A percentile compares a stretch with the other conserved stretches of the same genome.
phyloP scores from a whole-genome alignment of 2,888 invertebrate genomes.

The Abscondita cerata region DNA sequence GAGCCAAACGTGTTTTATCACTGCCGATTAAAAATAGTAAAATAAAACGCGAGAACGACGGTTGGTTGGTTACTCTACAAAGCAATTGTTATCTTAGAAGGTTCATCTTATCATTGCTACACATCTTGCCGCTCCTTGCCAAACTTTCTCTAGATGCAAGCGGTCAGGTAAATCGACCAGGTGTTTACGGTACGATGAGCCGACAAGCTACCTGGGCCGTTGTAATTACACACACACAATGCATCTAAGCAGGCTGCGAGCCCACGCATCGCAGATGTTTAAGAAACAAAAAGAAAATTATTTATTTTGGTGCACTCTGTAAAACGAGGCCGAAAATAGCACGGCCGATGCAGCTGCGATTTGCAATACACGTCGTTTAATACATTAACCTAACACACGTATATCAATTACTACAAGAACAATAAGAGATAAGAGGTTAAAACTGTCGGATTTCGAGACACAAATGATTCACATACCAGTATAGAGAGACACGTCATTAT shows the following conservation, averaged over 20 bases:
- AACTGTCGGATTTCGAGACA: constrained; percentile 30
- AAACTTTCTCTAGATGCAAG: constrained; percentile 55
- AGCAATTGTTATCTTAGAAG: constrained; percentile 51
- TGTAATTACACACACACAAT: constrained; percentile 54
- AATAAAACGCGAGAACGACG: constrained; percentile 23
- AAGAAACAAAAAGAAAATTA: constrained; percentile 50
- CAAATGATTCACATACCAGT: constrained; percentile 69
- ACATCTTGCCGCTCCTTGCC: constrained; percentile 52
- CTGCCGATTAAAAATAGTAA: constrained; percentile 9
- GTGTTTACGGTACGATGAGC: constrained; percentile 35
- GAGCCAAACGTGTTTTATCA: constrained; percentile 33
- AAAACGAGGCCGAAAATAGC: constrained; percentile 46
- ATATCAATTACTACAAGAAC: constrained; percentile 12
- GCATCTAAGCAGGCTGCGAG: constrained; percentile 40
- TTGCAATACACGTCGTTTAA: constrained; percentile 19
- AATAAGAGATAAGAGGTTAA: constrained; percentile 42
- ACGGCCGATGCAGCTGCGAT: constrained; percentile 48
- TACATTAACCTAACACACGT: constrained; percentile 18
- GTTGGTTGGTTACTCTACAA: constrained; percentile 45
- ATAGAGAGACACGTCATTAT: constrained; percentile 81
- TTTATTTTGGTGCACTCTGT: constrained; percentile 53
- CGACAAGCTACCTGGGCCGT: constrained; percentile 46
- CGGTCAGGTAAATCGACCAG: constrained; percentile 35
- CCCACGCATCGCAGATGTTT: constrained; percentile 53
- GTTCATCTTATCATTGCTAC: constrained; percentile 51